Evolutionary conservation across 2,113 vertebrate genomes (phyloP), one percentile per base, ranked within the genome.

Genomic region (Ascaphus truei): DNA sequence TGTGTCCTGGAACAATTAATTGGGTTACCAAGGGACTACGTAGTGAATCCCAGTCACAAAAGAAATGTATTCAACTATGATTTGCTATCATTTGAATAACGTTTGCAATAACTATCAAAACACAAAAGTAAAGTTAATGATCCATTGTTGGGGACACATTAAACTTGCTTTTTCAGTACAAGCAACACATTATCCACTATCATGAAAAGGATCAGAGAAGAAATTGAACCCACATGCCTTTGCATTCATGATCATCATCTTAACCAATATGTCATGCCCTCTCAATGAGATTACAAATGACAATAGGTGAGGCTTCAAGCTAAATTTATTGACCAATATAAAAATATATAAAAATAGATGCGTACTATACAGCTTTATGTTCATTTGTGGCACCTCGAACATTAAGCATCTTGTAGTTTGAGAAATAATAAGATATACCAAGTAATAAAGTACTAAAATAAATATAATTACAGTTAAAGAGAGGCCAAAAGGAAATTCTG

Each of bases 401-500:
- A 55, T 55, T 65, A 65, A 55, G 33, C 63, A 66, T 66, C 50
- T 55, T 65, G 63, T 66, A 66, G 63, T 41, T 36, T 56, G 33
- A 60, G 66, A 59, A 59, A 69, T 60, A 69, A 69, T 60, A 59
- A 60, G 43, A 69, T 69, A 69, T 51, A 69, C 56, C 3, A 26
- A 60, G 66, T 69, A 69, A 69, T 69, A 69, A 60, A 69, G 30
- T 60, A 69, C 43, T 60, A 69, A 69, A 69, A 60, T 69, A 69
- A 69, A 69, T 69, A 69, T 69, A 59, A 51, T 69, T 68, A 59
- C 66, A 60, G 66, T 51, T 69, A 59, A 69, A 56, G 12, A 51
- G 30, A 69, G 66, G 55, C 55, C 55, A 69, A 69, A 69, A 68
- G 23, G 43, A 69, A 69, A 60, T 69, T 69, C 66, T 69, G 66